Conservation (phyloP, 1,140 invertebrate genomes). For the Doryteuthis pealeii region DNA sequence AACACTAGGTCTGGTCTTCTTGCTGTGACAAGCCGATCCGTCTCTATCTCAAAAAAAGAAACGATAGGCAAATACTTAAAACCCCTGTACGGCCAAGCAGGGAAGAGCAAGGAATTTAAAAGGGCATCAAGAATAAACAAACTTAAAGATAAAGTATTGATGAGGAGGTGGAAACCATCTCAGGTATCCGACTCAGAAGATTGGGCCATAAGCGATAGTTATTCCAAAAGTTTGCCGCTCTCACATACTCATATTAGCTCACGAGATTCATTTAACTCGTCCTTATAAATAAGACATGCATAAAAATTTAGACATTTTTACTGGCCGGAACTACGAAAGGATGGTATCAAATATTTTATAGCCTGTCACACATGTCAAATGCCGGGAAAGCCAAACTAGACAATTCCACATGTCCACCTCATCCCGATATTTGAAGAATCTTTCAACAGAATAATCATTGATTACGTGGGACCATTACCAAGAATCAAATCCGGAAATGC, state of each 20-base stretch:
- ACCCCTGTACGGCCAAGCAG: too few relatives aligned
- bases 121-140: too few relatives aligned
- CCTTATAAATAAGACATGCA: constrained; percentile 21
- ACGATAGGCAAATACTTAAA: too few relatives aligned
- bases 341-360: constrained; percentile 19
- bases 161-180: not conserved
- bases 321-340: constrained; percentile 24
- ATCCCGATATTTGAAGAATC: constrained; percentile 26
- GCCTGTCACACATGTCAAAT: constrained; percentile 30
- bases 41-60: too few relatives aligned
- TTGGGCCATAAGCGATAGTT: not conserved
- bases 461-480: constrained; percentile 26
- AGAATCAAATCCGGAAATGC: constrained; percentile 17
- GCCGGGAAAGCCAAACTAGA: constrained; percentile 22
- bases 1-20: too few relatives aligned
- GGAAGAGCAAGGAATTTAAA: too few relatives aligned
- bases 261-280: constrained; percentile 15
- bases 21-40: too few relatives aligned
- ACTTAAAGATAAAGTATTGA: not conserved
- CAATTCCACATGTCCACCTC: constrained; percentile 13
- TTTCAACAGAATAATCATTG: constrained; percentile 25
- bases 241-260: constrained; percentile 17
- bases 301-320: constrained; percentile 22
- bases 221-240: constrained; percentile 16
- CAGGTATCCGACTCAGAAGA: not conserved